phyloP scores from a whole-genome alignment of 1,140 invertebrate species.

The Drosophila lacteicornis region DNA sequence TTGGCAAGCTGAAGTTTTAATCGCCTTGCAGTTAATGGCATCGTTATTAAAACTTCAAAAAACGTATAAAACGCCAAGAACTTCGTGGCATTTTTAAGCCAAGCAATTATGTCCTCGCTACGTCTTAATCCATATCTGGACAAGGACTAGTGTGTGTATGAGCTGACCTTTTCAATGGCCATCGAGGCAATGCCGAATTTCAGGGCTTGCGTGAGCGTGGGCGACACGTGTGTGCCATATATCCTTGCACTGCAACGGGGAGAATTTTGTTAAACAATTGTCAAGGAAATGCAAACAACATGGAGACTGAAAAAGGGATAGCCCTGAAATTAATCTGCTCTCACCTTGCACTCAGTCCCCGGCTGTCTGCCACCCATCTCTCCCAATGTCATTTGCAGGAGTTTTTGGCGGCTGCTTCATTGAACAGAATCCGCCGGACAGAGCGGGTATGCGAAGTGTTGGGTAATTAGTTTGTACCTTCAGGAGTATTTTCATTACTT shows the following conservation, averaged over 20 bases:
- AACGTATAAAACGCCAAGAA: too few species aligned
- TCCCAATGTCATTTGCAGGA: conserved; percentile 71
- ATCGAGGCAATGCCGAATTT: conserved; percentile 36
- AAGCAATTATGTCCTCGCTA: neutral
- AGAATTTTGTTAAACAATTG: conserved; percentile 28
- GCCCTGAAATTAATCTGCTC: conserved; percentile 62
- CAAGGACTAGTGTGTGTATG: conserved; percentile 22
- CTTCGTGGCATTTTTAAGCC: neutral
- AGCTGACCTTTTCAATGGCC: conserved; percentile 39
- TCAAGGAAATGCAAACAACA: conserved; percentile 41
- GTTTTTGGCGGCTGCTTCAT: conserved; percentile 35
- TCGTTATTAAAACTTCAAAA: too few species aligned
- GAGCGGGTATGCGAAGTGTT: neutral
- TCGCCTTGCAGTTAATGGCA: too few species aligned
- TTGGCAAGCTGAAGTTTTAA: too few species aligned
- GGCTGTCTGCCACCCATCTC: conserved; percentile 27
- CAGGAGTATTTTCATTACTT: too few species aligned
- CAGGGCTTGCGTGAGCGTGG: conserved; percentile 9
- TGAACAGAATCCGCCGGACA: conserved; percentile 24
- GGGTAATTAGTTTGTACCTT: neutral
- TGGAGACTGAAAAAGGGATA: conserved; percentile 20
- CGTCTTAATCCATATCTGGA: conserved; percentile 7
- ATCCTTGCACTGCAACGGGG: conserved; percentile 31
- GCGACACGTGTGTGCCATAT: conserved; percentile 40
- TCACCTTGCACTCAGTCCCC: neutral